These are phyloP conservation scores for Micronycteris hirsuta DNA, from an alignment of 2,113 vertebrate species.

Conservation along the genomic window DNA sequence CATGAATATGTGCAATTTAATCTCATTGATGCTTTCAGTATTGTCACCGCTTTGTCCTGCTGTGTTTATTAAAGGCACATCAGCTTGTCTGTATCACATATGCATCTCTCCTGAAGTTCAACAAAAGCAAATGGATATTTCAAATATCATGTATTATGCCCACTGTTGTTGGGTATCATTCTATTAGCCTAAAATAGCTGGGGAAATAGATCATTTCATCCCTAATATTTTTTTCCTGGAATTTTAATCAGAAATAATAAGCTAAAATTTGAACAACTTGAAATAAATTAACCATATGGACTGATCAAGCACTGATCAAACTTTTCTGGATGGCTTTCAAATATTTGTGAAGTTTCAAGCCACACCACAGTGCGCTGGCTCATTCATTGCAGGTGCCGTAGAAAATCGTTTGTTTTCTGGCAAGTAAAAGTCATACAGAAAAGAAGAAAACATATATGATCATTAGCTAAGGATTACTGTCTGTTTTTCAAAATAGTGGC, in stretches of 20 bases:
- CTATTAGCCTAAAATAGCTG: neutral
- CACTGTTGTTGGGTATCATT: neutral
- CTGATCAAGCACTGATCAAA: neutral
- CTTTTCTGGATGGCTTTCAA: neutral
- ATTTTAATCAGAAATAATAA: neutral
- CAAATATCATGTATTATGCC: neutral
- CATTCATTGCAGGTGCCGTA: neutral
- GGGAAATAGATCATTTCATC: neutral
- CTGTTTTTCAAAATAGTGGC: neutral
- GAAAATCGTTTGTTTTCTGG: neutral
- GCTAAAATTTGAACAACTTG: neutral
- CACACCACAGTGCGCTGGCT: neutral
- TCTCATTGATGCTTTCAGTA: neutral
- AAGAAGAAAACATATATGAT: neutral
- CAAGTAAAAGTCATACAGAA: neutral
- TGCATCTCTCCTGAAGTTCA: neutral
- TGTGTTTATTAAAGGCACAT: neutral
- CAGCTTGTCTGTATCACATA: neutral
- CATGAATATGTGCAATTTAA: neutral
- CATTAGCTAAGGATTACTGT: neutral
- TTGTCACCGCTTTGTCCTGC: neutral
- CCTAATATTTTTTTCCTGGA: slow-evolving; percentile 25
- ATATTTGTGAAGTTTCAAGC: neutral
- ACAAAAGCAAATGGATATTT: slow-evolving; percentile 22
- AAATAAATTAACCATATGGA: neutral